Percentiles rank a stretch among this genome's conserved stretches.
These are phyloP conservation scores for Periparus ater DNA, from an alignment of 2,797 vertebrate genomes.

Conservation along the genomic window DNA sequence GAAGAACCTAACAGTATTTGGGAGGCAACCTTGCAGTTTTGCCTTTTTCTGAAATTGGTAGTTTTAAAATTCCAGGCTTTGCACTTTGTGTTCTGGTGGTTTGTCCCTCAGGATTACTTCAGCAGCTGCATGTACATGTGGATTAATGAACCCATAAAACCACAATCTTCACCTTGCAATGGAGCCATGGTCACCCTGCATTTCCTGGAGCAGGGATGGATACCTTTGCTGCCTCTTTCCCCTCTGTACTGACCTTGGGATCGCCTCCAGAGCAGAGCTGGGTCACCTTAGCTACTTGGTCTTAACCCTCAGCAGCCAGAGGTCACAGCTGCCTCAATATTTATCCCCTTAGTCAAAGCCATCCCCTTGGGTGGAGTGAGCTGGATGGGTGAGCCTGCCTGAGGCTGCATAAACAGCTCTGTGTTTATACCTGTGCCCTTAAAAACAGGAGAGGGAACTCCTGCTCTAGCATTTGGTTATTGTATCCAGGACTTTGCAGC, in stretches of 20 bases:
- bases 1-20: background rate
- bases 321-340: background rate
- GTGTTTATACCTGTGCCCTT: background rate
- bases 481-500: background rate
- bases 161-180: background rate
- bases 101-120: background rate
- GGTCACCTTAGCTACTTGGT: background rate
- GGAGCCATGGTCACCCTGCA: background rate
- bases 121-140: background rate
- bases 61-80: background rate
- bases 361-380: background rate
- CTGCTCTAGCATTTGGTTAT: background rate
- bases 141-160: background rate
- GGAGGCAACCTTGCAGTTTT: background rate
- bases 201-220: background rate
- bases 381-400: background rate
- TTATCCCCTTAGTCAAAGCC: background rate
- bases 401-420: background rate
- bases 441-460: background rate
- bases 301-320: background rate
- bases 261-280: background rate
- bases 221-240: background rate
- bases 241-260: background rate
- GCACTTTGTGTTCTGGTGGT: background rate
- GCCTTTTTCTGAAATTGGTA: background rate